Evolutionary conservation across 2,797 vertebrate species (phyloP), one percentile per base, ranked within the genome.

Genomic region (Tamandua tetradactyla): DNA sequence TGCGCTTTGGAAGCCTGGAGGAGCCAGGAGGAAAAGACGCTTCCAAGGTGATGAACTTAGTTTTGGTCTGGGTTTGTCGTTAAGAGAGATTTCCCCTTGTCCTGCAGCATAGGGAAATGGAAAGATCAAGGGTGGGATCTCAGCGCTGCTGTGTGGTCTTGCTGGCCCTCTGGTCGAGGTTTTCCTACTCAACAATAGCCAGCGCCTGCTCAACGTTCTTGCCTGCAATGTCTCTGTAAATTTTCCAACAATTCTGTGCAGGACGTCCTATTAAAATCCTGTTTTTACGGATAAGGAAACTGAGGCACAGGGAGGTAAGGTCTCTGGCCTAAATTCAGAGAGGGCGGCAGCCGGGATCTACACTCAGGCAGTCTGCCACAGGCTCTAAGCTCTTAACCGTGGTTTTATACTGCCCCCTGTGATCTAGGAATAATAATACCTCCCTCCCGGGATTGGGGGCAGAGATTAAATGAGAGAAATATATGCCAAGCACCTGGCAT

Each of bases 361-460:
- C 74, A 62, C 14, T 27, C 55, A 18, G 14, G 23, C 40, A 8
- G 27, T 40, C 64, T 27, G 40, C 83, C 0, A 6, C 20, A 40
- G 82, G 59, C 83, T 68, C 55, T 82, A 47, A 74, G 4, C 92
- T 69, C 57, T n/a, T 74, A 94, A 90, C 87, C 81, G 23, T 4
- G 93, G 96, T 89, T 97, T 96, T 94, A 91, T 96, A 96, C 93
- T 96, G 97, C 96, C 94, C 96, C 93, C 95, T 96, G 94, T 94
- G 92, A 96, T 96, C 97, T 94, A 69, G 87, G 90, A 91, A 87
- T 93, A 96, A 96, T 95, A 94, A 85, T 86, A 79, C 94, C 74
- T 95, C 88, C 85, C 80, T 89, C 90, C 81, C 66, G 93, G 93
- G 93, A 93, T 11, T 37, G 11, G 90, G 87, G 90, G 82, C 96